These are phyloP conservation scores for Pseudopipra pipra DNA, from an alignment of 2,113 vertebrate genomes.

Conservation along the genomic window DNA sequence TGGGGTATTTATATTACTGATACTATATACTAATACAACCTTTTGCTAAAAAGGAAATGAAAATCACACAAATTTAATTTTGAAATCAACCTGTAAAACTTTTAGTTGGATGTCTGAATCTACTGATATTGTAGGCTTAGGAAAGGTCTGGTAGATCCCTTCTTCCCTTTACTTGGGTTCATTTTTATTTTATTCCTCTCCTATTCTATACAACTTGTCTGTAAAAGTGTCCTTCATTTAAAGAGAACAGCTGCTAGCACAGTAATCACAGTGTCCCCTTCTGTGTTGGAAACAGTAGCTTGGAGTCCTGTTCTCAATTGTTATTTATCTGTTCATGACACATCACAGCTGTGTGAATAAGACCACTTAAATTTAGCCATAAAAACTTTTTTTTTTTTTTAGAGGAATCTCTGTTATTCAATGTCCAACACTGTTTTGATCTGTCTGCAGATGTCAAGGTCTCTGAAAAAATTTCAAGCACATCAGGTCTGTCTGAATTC, in stretches of 20 bases:
- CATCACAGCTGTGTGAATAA: neutral
- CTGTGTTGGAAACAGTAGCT: neutral
- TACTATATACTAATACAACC: neutral
- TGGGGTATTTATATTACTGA: neutral
- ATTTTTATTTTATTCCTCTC: neutral
- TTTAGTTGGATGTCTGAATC: neutral
- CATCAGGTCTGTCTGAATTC: neutral
- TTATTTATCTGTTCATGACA: neutral
- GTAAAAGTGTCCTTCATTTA: neutral
- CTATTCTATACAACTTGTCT: neutral
- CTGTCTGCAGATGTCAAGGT: neutral
- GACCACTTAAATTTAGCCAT: neutral
- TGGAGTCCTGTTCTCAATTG: neutral
- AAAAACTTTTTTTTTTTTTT: neutral
- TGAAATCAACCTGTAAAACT: neutral
- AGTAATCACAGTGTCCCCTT: neutral
- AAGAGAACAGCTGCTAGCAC: constrained; percentile 7
- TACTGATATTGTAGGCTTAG: neutral
- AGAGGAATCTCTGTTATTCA: neutral
- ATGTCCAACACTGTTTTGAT: neutral
- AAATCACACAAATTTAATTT: neutral
- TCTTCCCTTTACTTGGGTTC: neutral
- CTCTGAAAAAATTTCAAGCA: neutral
- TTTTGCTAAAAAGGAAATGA: neutral
- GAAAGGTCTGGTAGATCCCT: neutral